Evolutionary conservation across 2,797 vertebrate species (phyloP), one percentile per base, ranked within the genome.

Genomic region (Onychomys leucogaster): DNA sequence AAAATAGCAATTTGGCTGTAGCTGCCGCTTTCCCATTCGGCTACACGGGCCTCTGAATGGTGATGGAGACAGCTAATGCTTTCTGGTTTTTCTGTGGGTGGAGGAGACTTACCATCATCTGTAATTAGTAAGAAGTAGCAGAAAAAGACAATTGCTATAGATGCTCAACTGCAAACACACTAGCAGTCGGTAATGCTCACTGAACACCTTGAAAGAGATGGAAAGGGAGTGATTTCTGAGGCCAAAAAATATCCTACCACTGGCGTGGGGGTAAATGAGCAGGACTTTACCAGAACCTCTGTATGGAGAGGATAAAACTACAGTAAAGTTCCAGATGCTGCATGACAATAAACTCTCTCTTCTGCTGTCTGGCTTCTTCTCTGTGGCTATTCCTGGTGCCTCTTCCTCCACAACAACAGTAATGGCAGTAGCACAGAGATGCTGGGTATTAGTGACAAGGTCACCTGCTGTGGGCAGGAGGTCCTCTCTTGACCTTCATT

Each of bases 1-100:
- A 97, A 94, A 95, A 95, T 57, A 97, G 95, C 95, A 95, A 93
- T 96, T 95, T 97, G 94, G 86, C 91, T 91, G 6, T 43, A 91
- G 92, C 57, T 65, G 61, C 27, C 83, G 63, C 85, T 87, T 96
- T 91, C 61, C 78, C 90, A 92, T 93, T 96, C 92, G 83, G 86
- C 86, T 93, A 86, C 97, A 90, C 46, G 93, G 93, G 86, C 89
- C 80, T 93, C 21, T 94, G 96, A 95, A 96, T 91, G 80, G 93
- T 88, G 95, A 97, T 94, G 89, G 95, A 92, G 63, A 83, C 2
- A 82, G 90, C 73, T 98, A 97, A 97, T 97, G 93, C 61, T 81
- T 95, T 96, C 65, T 77, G 46, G 55, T 78, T 75, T 96, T 95
- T 84, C 90, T 94, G 77, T 7, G 87, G 61, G 49, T 19, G 6